Base-by-base conservation (phyloP, 2,113 vertebrate species). In the Arenaria interpres region DNA sequence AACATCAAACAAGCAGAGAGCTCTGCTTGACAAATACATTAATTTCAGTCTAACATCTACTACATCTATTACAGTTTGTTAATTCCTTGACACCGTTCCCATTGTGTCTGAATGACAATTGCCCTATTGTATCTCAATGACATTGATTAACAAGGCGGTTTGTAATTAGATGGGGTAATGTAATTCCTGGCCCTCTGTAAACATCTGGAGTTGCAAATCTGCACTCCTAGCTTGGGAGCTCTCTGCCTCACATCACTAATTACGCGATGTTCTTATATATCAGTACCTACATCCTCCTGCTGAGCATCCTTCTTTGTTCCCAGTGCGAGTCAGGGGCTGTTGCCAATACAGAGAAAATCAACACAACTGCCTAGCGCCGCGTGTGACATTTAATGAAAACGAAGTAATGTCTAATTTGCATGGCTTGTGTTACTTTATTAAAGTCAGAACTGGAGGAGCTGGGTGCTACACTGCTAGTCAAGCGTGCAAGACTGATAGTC, bases 381-480 rank as follows among this genome's bases (percentile, higher is more conserved):
- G 3, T 78, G 75, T 80, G 88, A 89, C 86, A 87, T 75, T 90
- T 90, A 88, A 90, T 84, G 91, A 77, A 87, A 95, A 91, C 73
- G 16, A 89, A 93, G 75, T 30, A 64, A 59, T 75, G n/a, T 32
- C 79, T 92, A 28, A 95, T 95, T 89, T 90, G 80, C 83, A 72
- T 60, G 56, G 73, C 73, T 72, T 79, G 35, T 75, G 60, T 81
- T 93, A 33, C 71, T 79, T 89, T 66, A 66, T 60, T 85, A 62
- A 53, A 89, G 50, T 19, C 66, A 87, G 73, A 85, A n/a, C 79
- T 64, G 89, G 80, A 78, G 76, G 67, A 86, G 60, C 48, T 75
- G 76, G 46, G 67, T 72, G 86, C 60, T 57, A 19, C 67, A 10
- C 35, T 12, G 28, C 54, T 6, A 63, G 32, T 25, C 62, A 54